Evolutionary conservation across 30 jellyfish, hydroid and myxozoan genomes (phyloP), one percentile per base, ranked within the genome.

Genomic region (Pelagia noctiluca): DNA sequence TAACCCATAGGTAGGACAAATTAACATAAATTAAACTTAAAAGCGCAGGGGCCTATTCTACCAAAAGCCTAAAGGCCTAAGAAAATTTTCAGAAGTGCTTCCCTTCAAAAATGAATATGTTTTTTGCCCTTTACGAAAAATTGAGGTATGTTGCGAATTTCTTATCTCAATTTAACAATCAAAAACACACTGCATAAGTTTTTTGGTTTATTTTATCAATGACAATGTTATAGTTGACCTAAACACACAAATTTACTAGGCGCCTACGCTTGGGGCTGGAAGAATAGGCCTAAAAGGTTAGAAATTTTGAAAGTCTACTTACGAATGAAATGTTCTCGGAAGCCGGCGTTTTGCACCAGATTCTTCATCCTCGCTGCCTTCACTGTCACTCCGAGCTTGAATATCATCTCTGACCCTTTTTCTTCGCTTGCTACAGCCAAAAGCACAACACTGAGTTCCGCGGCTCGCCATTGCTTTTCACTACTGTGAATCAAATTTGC

Each of bases 371-470:
- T 25, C 8, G 33, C 34, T 57, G 11, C 34, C 33, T 19, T 57
- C 29, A n/a, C 72, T 57, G 34, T 19, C 29, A 21, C 34, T 21
- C n/a, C n/a, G n/a, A n/a, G n/a, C n/a, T n/a, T n/a, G n/a, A n/a
- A n/a, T n/a, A n/a, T n/a, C n/a, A n/a, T 26, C 72, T 26, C 23
- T 21, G 33, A 5, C 34, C 34, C 72, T 5, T 57, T 57, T 57
- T 19, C 62, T 12, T n/a, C 62, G 62, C 12, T 47, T 47, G 12
- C 18, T 10, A 47, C 62, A 47, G n/a, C 72, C 72, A 57, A 57
- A 57, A 19, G 72, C 29, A n/a, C 72, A 4, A 57, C 72, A 57
- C 72, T 57, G 72, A 5, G 72, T 8, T 25, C 72, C 72, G 8
- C 72, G 29, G 21, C 34, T 47, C 18, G 62, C 62, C 62, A 47